phyloP scores from a whole-genome alignment of 2,113 vertebrate genomes.

The Tympanuchus pallidicinctus region DNA sequence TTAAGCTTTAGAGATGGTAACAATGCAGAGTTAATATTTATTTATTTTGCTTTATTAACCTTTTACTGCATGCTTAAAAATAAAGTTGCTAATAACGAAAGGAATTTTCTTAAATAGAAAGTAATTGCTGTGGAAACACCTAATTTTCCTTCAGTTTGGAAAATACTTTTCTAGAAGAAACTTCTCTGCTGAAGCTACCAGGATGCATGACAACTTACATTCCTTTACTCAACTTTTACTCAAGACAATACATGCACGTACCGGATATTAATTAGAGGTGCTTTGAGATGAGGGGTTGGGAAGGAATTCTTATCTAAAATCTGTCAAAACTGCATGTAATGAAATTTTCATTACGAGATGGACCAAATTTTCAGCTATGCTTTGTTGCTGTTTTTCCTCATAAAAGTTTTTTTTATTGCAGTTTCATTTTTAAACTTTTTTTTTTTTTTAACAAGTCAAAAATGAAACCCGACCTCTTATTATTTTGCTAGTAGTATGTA shows the following conservation, averaged over 20 bases:
- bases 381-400: neutral
- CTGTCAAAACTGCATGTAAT: neutral
- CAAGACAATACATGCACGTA: neutral
- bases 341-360: neutral
- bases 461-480: neutral
- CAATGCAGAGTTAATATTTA: slow-evolving; percentile 32
- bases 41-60: slow-evolving; percentile 69
- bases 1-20: neutral
- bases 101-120: neutral
- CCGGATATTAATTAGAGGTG: neutral
- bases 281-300: neutral
- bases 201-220: slow-evolving; percentile 19
- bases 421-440: neutral
- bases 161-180: slow-evolving; percentile 20
- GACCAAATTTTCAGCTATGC: neutral
- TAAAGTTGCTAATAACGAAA: slow-evolving; percentile 9
- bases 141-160: neutral
- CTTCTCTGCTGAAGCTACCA: slow-evolving; percentile 36
- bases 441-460: neutral
- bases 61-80: slow-evolving; percentile 71
- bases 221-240: neutral
- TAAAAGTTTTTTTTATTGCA: neutral
- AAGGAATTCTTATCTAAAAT: neutral
- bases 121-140: neutral
- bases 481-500: neutral